Evolutionary conservation across 1,140 invertebrate genomes (phyloP).

Genomic region (Zaprionus inermis): DNA sequence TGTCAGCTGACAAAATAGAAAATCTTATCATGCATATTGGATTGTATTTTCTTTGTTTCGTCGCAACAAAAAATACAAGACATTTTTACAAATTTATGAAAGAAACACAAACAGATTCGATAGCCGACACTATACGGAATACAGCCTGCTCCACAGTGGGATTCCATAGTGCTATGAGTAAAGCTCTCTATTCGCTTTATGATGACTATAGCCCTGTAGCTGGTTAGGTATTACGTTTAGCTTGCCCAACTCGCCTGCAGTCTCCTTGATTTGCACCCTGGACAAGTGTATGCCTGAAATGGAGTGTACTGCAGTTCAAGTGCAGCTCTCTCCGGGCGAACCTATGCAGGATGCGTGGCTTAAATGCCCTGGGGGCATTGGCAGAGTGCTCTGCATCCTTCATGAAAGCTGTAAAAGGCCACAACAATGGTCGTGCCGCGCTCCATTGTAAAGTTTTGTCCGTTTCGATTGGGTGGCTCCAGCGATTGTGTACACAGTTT

Average conservation of each 20-base stretch:
- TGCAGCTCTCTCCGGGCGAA: not conserved
- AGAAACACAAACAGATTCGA: not conserved
- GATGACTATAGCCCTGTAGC: not conserved
- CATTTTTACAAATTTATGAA: constrained; percentile 5
- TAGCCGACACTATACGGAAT: not conserved
- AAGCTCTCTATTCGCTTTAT: not conserved
- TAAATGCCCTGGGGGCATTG: not conserved
- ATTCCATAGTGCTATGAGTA: too few species aligned
- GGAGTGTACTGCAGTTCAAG: not conserved
- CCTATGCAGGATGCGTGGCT: not conserved
- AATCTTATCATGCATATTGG: constrained; percentile 22
- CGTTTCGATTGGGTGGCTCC: constrained; percentile 2
- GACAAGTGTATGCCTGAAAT: not conserved
- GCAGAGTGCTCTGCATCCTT: not conserved
- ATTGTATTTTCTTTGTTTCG: constrained; percentile 15
- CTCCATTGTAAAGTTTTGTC: constrained; percentile 1
- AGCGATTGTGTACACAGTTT: constrained; percentile 2
- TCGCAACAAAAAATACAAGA: constrained; percentile 1
- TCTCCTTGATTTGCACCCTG: not conserved
- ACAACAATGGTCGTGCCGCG: not conserved
- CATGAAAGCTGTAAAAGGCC: not conserved
- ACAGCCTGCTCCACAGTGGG: not conserved
- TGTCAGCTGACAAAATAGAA: constrained; percentile 44
- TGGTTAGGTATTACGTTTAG: not conserved
- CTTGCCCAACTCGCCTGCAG: not conserved